A percentile compares a stretch with the other conserved stretches of the same genome.
phyloP scores from a whole-genome alignment of 2,113 vertebrate genomes.

The Peucedramus taeniatus region DNA sequence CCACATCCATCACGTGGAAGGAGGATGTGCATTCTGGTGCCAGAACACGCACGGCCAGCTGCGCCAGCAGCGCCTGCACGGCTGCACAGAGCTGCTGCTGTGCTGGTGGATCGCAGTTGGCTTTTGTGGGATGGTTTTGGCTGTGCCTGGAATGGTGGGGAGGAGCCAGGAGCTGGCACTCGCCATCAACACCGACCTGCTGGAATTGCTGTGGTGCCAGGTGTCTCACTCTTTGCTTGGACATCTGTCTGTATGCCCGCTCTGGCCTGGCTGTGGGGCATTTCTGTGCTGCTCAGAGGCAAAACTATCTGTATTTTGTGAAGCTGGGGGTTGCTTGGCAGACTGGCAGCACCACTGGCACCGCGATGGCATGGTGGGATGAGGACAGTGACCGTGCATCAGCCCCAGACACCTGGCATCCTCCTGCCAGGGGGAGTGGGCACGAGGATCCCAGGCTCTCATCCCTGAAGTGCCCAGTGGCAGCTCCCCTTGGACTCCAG shows the following conservation, averaged over 20 bases:
- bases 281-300: background rate
- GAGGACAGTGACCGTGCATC: accelerated
- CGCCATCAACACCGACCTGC: background rate
- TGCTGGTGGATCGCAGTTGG: background rate
- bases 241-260: accelerated
- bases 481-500: background rate
- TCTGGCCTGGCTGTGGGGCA: accelerated
- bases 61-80: background rate
- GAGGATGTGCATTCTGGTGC: background rate
- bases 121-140: background rate
- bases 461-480: accelerated
- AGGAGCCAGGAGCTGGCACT: background rate
- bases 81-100: conserved; percentile 22
- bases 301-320: accelerated
- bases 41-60: background rate
- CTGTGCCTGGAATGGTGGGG: background rate
- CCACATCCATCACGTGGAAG: conserved; percentile 6
- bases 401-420: accelerated
- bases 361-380: accelerated
- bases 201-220: background rate
- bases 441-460: accelerated
- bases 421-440: background rate
- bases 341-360: background rate
- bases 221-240: background rate
- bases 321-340: background rate